These are phyloP conservation scores for Drosophila trapezifrons DNA, from an alignment of 1,140 invertebrate species.

Conservation along the genomic window DNA sequence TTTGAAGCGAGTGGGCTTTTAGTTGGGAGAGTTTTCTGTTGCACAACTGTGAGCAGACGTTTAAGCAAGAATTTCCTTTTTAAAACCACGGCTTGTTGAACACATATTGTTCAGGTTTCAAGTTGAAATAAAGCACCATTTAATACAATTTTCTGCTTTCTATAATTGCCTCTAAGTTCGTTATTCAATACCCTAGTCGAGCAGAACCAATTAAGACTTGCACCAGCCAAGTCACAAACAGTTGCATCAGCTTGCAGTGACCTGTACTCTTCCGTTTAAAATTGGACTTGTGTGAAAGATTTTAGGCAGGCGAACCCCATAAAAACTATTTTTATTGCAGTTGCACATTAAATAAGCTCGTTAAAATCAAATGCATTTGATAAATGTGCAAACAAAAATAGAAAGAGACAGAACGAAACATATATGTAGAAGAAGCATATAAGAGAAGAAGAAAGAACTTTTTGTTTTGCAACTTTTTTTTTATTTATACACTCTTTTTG, in stretches of 20 bases:
- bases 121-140: neutral
- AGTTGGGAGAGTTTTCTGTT: neutral
- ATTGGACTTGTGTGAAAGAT: slow-evolving; percentile 3
- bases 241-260: slow-evolving; percentile 12
- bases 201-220: slow-evolving; percentile 12
- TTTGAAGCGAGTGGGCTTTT: neutral
- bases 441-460: slow-evolving; percentile 4
- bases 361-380: slow-evolving; percentile 55
- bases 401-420: slow-evolving; percentile 1
- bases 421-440: neutral
- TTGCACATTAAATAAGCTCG: slow-evolving; percentile 48
- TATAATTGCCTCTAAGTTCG: slow-evolving; percentile 9
- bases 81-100: neutral
- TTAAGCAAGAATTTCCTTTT: neutral
- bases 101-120: slow-evolving; percentile 1
- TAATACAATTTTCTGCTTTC: neutral
- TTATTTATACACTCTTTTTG: slow-evolving; percentile 18
- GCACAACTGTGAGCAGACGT: neutral
- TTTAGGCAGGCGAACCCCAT: slow-evolving; percentile 9
- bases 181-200: neutral
- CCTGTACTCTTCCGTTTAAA: neutral
- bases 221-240: slow-evolving; percentile 16
- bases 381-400: slow-evolving; percentile 39
- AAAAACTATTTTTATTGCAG: slow-evolving; percentile 42
- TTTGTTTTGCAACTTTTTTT: slow-evolving; percentile 5